Evolutionary conservation across 1,140 invertebrate genomes (phyloP).

Genomic region (Holcopasites calliopsidis): DNA sequence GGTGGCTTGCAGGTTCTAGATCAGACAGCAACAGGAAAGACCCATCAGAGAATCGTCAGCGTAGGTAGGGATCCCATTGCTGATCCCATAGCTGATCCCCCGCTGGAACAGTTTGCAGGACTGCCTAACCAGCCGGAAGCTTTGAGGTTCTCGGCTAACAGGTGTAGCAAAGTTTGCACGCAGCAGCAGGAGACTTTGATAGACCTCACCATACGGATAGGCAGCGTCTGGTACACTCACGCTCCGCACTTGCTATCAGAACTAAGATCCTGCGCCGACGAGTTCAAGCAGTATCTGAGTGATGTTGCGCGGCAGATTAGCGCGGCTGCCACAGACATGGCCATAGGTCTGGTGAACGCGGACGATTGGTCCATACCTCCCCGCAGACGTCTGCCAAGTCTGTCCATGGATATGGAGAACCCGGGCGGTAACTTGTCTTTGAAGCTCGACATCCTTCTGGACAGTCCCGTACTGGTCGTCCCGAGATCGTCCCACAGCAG

Average conservation of each 20-base stretch:
- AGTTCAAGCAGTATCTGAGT: conserved; percentile 85
- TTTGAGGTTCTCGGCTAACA: conserved; percentile 70
- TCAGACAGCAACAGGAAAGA: conserved; percentile 90
- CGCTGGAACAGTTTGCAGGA: conserved; percentile 64
- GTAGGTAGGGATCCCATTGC: conserved; percentile 89
- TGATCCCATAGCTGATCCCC: conserved; percentile 72
- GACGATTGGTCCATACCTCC: conserved; percentile 76
- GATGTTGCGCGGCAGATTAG: conserved; percentile 91
- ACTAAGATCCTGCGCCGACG: conserved; percentile 86
- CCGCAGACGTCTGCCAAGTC: conserved; percentile 72
- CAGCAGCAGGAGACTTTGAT: conserved; percentile 65
- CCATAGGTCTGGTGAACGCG: conserved; percentile 91
- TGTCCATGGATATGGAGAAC: conserved; percentile 66
- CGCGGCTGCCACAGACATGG: conserved; percentile 95
- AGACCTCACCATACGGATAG: conserved; percentile 86
- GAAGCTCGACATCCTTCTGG: conserved; percentile 88
- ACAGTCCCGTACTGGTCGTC: conserved; percentile 94
- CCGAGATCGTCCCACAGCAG: conserved; percentile 88
- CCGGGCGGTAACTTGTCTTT: conserved; percentile 60
- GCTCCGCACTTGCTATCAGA: conserved; percentile 92
- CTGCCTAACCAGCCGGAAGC: conserved; percentile 70
- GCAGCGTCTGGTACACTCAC: conserved; percentile 96
- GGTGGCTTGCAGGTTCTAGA: conserved; percentile 95
- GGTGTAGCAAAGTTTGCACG: conserved; percentile 66
- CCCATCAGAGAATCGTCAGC: conserved; percentile 91